Conservation (phyloP, 2,888 invertebrate species). For the Metallyticus violacea region DNA sequence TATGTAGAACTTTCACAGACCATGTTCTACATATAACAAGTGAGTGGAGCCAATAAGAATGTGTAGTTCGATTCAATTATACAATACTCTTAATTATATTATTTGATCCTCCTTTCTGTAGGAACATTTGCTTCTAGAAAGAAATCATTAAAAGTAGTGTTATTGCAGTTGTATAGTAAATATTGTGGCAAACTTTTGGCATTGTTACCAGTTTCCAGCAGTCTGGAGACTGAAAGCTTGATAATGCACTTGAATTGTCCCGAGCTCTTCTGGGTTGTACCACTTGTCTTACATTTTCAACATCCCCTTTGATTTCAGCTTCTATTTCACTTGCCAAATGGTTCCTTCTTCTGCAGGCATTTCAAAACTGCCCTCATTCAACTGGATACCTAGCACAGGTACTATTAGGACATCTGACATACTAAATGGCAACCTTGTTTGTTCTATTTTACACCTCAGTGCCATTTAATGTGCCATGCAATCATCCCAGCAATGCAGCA, state of each 20-base stretch:
- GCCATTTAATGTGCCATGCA: conserved; percentile 57
- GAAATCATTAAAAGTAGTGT: too few species aligned
- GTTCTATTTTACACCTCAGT: conserved; percentile 55
- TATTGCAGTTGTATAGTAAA: too few species aligned
- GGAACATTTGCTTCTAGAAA: too few species aligned
- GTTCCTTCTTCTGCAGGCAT: neutral
- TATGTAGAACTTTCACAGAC: too few species aligned
- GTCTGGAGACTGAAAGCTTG: neutral
- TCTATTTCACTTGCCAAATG: neutral
- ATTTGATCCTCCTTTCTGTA: too few species aligned
- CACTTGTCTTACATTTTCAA: neutral
- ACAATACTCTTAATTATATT: too few species aligned
- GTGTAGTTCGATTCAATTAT: too few species aligned
- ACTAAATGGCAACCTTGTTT: conserved; percentile 60
- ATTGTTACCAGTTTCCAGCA: neutral
- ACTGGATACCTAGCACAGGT: conserved; percentile 61
- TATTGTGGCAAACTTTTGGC: conserved; percentile 6
- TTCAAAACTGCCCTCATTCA: neutral
- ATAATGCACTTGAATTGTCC: neutral
- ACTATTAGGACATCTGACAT: conserved; percentile 70
- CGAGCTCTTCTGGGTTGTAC: neutral
- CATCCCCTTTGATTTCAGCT: conserved; percentile 52
- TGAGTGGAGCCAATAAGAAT: too few species aligned
- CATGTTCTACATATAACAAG: too few species aligned
- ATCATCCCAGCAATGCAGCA: conserved; percentile 58